These are phyloP conservation scores for Mormyrus iriodes DNA, from an alignment of 2,113 vertebrate species.

Conservation along the genomic window DNA sequence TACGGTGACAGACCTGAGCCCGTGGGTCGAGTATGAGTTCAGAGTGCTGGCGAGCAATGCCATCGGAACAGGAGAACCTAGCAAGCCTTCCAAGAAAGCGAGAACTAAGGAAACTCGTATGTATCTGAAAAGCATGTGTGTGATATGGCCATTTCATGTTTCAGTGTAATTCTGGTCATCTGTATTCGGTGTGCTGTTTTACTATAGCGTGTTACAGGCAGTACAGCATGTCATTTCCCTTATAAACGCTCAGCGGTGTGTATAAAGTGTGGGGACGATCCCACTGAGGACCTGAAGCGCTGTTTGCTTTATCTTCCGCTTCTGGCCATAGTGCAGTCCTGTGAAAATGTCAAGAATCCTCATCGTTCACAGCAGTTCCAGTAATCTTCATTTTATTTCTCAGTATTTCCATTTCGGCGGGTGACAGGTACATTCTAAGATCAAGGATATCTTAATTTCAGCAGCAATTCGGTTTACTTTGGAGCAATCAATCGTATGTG, in stretches of 20 bases:
- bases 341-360: neutral
- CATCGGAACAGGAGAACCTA: constrained; percentile 90
- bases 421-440: neutral
- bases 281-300: neutral
- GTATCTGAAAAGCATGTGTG: constrained; percentile 43
- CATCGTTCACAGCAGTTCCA: neutral
- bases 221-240: neutral
- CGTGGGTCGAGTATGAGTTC: constrained; percentile 97
- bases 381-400: neutral
- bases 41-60: constrained; percentile 83
- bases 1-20: constrained; percentile 84
- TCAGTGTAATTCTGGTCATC: neutral
- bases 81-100: constrained; percentile 81
- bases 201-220: neutral
- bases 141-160: neutral
- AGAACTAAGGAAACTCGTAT: constrained; percentile 87
- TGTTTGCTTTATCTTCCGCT: neutral
- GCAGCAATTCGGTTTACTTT: neutral
- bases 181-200: neutral
- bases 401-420: neutral
- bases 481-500: neutral
- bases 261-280: neutral
- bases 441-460: neutral
- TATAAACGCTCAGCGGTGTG: neutral
- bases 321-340: neutral